Conservation (phyloP, 2,113 vertebrate species). For the Bungarus multicinctus region DNA sequence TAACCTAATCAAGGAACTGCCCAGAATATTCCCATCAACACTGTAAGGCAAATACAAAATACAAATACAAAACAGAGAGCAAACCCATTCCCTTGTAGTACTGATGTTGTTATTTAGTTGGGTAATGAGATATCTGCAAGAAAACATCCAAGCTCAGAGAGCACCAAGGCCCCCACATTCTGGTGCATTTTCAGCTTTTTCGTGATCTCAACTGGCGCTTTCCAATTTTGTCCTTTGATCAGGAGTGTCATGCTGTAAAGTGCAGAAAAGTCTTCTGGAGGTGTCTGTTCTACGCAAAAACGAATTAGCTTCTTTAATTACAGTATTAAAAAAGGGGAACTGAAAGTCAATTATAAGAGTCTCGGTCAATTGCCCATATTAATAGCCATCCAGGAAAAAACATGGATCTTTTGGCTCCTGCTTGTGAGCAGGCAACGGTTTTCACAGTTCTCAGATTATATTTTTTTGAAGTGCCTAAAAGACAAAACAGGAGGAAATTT, state of each 20-base stretch:
- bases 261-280: conserved; percentile 4
- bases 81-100: background rate
- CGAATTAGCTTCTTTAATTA: conserved; percentile 46
- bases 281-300: background rate
- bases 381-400: conserved; percentile 30
- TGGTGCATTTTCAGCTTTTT: background rate
- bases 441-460: background rate
- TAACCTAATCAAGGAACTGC: background rate
- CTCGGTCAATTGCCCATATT: conserved; percentile 1
- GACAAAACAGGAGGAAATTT: background rate
- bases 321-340: conserved; percentile 33
- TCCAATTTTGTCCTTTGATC: conserved; percentile 10
- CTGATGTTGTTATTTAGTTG: background rate
- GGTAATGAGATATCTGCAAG: background rate
- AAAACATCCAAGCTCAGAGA: background rate
- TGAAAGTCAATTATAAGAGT: conserved; percentile 36
- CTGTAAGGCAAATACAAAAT: background rate
- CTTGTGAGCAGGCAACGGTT: background rate
- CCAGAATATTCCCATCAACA: background rate
- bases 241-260: background rate
- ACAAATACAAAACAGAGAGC: background rate
- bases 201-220: background rate
- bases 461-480: conserved; percentile 1
- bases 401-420: background rate
- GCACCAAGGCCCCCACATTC: too few relatives aligned